Evolutionary conservation across 1,140 invertebrate species (phyloP), one percentile per base, ranked within the genome.

Genomic region (Dinoponera quadriceps): DNA sequence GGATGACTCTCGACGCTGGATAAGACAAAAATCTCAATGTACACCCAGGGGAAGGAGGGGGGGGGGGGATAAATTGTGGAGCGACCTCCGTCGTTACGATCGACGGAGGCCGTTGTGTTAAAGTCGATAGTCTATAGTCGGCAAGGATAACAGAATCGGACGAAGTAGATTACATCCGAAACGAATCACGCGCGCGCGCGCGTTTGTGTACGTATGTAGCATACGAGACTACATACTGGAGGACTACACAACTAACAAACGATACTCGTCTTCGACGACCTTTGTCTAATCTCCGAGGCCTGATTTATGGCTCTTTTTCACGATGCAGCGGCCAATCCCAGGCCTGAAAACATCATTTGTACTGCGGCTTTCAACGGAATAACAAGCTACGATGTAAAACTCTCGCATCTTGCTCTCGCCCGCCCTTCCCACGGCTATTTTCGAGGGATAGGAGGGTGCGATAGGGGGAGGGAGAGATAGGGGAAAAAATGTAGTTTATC

Each of bases 91-190:
- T n/a, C 14, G 48, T 27, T 11, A 27, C 25, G 18, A 51, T 66
- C 62, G 27, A 7, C 1, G n/a, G 11, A 22, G 57, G 25, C 48
- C 14, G 20, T 33, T 54, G 66, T 29, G 27, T 66, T 55, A 66
- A 77, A 77, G 60, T 54, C 44, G 74, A 77, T 77, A 77, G 74
- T 44, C 48, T 16, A 54, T 49, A 44, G 38, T 9, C 38, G 38
- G 29, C 25, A 77, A 66, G 48, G 60, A 65, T 63, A 63, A 75
- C 33, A 22, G 44, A 27, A 66, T 54, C 60, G 44, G n/a, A 38
- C n/a, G 7, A 29, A 48, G 27, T 27, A 65, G 73, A 77, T 65
- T 65, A 77, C 14, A 18, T 11, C 38, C 20, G 29, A 18, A 1
- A 5, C 38, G 27, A 65, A 77, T 66, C 55, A 75, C 14, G 13